Evolutionary conservation across 1,140 invertebrate species (phyloP), one percentile per base, ranked within the genome.

Genomic region (Linepithema humile): DNA sequence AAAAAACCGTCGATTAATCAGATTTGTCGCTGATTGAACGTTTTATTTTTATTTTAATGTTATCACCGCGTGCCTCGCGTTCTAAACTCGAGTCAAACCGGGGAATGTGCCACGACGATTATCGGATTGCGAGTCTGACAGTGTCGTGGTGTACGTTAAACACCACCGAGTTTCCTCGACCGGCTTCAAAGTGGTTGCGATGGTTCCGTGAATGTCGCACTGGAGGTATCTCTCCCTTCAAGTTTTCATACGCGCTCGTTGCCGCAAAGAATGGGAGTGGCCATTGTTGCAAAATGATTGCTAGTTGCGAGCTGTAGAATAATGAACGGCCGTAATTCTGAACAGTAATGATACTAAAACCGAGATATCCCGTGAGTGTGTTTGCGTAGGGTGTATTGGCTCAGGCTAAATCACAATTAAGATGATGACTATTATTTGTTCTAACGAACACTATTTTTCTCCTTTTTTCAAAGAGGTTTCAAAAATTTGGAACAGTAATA

Each of bases 251-350:
- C 12, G 15, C 15, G 45, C 17, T 53, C 20, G 35, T 50, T 50
- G 15, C 65, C 48, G 48, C 38, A 70, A 70, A 55, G 64, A 69
- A 80, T 69, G 60, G 62, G 75, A 69, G 45, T 50, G 62, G 62
- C 48, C 48, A 45, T 75, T 62, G 48, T 80, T 80, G 75, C 74
- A 80, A 69, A 80, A 80, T 80, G 62, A 78, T 78, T 78, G 62
- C 75, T 38, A 26, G 32, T 53, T 78, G 35, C 17, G 45, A 67
- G 45, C 45, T 53, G 74, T 67, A 26, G 62, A 67, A 78, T 78
- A 55, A 69, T 53, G 75, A 78, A 69, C 23, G 35, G 17, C 55
- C 45, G 20, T 67, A 74, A 74, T 50, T 65, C 32, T 10, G 20
- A 53, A 29, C 17, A 64, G 59, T 65, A 77, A 77, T 65, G 45